Evolutionary conservation across 1,140 invertebrate species (phyloP), one percentile per base, ranked within the genome.

Genomic region (Globodera rostochiensis): DNA sequence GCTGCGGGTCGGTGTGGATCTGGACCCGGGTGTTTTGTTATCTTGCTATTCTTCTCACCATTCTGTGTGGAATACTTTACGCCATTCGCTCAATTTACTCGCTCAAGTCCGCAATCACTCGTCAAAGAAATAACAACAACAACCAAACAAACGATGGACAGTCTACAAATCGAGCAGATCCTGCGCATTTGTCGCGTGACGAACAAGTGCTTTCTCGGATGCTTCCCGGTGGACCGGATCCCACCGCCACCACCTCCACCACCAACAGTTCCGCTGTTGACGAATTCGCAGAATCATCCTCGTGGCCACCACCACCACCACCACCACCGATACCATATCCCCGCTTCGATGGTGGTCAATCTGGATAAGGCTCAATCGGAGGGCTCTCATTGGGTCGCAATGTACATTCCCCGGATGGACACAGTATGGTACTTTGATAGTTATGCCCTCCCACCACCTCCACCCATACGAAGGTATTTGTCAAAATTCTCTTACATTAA

Each of bases 371-470:
- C 57, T 45, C 15, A n/a, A 45, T 9, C 9, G 9, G 8, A 53
- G 36, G 73, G 57, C 4, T 8, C 73, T 9, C 73, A 47, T 53
- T 49, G 73, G 57, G 49, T 45, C 6, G 73, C 73, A 36, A 45
- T 74, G 21, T 74, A 74, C 11, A 57, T 74, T 8, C 21, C 49
- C 21, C 3, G 57, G 5, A 46, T 7, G 7, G 13, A 46, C 21
- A 46, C 49, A 8, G 11, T 46, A 46, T 53, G 49, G n/a, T 74
- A 74, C 46, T 74, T 74, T 74, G 73, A 74, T 74, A 47, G 73
- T 74, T 11, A 45, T n/a, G 57, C 49, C 36, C 73, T 74, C 11
- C 73, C 73, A 15, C 11, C 19, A 5, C 7, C 71, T 15, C 15
- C 15, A 6, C 6, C 13, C 71, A 21, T 73, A 46, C 45, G 15